Conservation (phyloP, 1,140 invertebrate species). For the Lerema accius region DNA sequence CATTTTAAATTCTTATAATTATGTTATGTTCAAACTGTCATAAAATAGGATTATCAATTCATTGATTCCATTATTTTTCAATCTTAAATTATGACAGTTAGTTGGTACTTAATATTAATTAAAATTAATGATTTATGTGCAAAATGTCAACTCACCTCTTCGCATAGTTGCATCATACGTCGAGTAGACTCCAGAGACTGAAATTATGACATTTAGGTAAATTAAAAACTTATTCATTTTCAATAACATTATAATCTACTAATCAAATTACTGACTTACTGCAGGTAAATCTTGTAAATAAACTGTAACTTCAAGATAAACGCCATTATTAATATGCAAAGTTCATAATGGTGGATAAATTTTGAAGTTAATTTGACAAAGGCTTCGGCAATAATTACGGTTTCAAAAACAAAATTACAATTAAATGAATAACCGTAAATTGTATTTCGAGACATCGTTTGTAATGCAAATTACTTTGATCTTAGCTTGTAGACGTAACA, state of each 20-base stretch:
- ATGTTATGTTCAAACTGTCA: conserved; percentile 17
- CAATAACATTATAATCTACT: not conserved
- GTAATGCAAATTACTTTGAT: not conserved
- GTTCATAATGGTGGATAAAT: not conserved
- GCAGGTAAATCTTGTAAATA: not conserved
- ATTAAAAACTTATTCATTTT: not conserved
- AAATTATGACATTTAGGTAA: conserved; percentile 74
- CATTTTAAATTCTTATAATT: conserved; percentile 36
- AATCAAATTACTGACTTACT: not conserved
- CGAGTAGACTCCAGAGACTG: conserved; percentile 98
- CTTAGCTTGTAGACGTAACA: not conserved
- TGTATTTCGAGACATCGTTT: not conserved
- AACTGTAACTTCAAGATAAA: not conserved
- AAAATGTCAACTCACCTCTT: conserved; percentile 92
- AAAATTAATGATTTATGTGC: conserved; percentile 16
- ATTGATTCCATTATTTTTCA: not conserved
- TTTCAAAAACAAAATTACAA: too few relatives aligned
- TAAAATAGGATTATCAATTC: conserved; percentile 19
- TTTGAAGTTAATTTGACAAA: too few relatives aligned
- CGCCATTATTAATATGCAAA: not conserved
- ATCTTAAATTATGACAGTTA: conserved; percentile 19
- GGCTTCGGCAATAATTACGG: too few relatives aligned
- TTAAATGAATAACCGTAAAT: too few relatives aligned
- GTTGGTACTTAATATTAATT: conserved; percentile 23
- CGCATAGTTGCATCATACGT: conserved; percentile 97